These are phyloP conservation scores for Drosophila fuyamai DNA, from an alignment of 1,140 invertebrate species.

Conservation along the genomic window DNA sequence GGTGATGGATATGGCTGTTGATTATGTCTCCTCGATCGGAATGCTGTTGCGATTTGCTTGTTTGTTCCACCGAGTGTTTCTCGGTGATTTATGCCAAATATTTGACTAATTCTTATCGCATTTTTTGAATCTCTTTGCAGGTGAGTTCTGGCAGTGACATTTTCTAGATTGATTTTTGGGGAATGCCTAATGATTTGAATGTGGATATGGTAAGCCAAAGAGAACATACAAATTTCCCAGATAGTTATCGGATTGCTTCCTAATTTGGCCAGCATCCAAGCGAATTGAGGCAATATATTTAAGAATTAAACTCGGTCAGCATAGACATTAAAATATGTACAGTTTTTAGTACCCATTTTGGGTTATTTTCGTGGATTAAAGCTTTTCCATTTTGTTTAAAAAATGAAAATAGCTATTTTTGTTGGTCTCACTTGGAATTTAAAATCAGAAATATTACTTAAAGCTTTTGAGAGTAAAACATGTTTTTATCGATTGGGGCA, in stretches of 20 bases:
- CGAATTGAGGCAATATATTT: neutral
- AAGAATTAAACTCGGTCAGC: neutral
- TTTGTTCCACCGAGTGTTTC: constrained; percentile 10
- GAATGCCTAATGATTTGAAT: neutral
- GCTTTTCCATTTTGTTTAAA: too few species aligned
- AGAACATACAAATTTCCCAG: neutral
- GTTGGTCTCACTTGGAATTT: too few species aligned
- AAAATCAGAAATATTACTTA: too few species aligned
- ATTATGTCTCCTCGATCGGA: constrained; percentile 33
- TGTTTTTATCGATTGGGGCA: too few species aligned
- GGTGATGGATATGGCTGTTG: constrained; percentile 42
- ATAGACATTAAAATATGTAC: too few species aligned
- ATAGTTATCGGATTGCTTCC: neutral
- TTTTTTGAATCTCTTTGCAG: constrained; percentile 34
- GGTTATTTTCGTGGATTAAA: too few species aligned
- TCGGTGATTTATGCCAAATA: constrained; percentile 38
- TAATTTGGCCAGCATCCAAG: neutral
- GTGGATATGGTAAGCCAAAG: constrained; percentile 14
- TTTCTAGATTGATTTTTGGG: constrained; percentile 12
- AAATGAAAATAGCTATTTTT: too few species aligned
- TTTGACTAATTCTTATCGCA: constrained; percentile 42
- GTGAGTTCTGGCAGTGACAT: constrained; percentile 46
- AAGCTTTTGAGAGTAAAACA: too few species aligned
- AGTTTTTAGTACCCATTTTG: too few species aligned
- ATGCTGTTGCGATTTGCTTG: constrained; percentile 45